Evolutionary conservation across 2,888 invertebrate species (phyloP), one percentile per base, ranked within the genome.

Genomic region (Coelinius sp.): DNA sequence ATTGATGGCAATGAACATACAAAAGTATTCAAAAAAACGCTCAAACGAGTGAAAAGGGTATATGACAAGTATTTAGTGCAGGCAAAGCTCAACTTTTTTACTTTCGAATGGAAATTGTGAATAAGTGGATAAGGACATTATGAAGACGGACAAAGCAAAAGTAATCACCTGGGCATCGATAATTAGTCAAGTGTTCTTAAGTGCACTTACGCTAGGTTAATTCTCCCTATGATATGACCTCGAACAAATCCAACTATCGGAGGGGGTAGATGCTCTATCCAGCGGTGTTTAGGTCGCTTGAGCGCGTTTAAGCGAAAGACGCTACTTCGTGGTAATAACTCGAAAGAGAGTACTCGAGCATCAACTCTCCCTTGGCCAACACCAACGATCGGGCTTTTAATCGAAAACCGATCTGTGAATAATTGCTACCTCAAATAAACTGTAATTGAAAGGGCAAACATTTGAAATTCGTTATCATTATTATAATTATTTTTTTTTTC

Each of bases 261-360:
- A 12, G 52, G 52, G 24, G 24, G 24, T 52, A 10, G 22, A 10
- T 52, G 52, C 52, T 22, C 24, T 24, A 56, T 25, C 46, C 46
- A 8, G 7, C 27, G 56, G 56, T 75, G 67, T 74, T 73, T 74
- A 68, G 70, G 17, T 53, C 44, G 64, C 44, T 56, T 20, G 22
- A 70, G 64, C 65, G 70, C 44, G 64, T 64, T 65, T 24, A n/a
- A 70, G 64, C 53, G 70, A 35, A 41, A 70, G 17, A 53, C 20
- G 65, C 64, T 53, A n/a, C 62, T 65, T 53, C 63, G 25, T 31
- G 49, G 69, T 53, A 70, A 70, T 64, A 65, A 70, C 38, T 70
- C 53, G 22, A 27, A 64, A 70, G 53, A 14, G 41, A 20, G 53
- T 53, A 53, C 65, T 70, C 41, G 31, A 65, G 41, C 41, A 24